These are phyloP conservation scores for Mirounga angustirostris DNA, from an alignment of 2,113 vertebrate genomes.

Conservation along the genomic window DNA sequence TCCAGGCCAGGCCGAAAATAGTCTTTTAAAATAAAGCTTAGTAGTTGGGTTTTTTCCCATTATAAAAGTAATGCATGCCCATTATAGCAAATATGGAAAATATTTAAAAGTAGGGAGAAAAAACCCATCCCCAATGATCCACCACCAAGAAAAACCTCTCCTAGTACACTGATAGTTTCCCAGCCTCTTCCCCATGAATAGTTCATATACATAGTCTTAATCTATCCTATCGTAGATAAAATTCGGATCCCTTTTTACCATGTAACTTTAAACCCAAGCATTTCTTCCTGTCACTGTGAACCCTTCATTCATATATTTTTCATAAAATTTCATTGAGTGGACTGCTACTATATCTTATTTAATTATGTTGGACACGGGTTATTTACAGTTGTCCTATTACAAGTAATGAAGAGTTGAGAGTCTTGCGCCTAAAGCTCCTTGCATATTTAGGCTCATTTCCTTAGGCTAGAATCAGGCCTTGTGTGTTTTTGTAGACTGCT, in stretches of 20 bases:
- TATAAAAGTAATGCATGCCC: neutral
- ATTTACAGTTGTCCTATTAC: neutral
- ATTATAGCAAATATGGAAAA: neutral
- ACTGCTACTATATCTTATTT: neutral
- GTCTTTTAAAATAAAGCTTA: conserved; percentile 15
- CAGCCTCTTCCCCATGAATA: neutral
- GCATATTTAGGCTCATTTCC: neutral
- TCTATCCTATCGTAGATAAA: neutral
- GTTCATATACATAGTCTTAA: neutral
- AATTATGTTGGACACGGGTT: neutral
- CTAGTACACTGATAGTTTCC: neutral
- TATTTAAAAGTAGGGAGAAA: neutral
- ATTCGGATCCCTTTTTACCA: neutral
- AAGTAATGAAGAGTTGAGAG: neutral
- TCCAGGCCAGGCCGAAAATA: neutral
- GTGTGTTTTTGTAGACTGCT: neutral
- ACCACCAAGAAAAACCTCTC: neutral
- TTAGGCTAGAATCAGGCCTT: neutral
- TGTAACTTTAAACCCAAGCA: neutral
- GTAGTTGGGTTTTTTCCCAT: neutral
- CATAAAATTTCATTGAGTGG: neutral
- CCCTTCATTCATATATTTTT: neutral
- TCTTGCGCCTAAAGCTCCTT: neutral
- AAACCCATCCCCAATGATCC: neutral
- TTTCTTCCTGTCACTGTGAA: neutral